A percentile compares a stretch with the other conserved stretches of the same genome.
These are phyloP conservation scores for Ctenopoma multispine DNA, from an alignment of 2,797 vertebrate species.

Conservation along the genomic window DNA sequence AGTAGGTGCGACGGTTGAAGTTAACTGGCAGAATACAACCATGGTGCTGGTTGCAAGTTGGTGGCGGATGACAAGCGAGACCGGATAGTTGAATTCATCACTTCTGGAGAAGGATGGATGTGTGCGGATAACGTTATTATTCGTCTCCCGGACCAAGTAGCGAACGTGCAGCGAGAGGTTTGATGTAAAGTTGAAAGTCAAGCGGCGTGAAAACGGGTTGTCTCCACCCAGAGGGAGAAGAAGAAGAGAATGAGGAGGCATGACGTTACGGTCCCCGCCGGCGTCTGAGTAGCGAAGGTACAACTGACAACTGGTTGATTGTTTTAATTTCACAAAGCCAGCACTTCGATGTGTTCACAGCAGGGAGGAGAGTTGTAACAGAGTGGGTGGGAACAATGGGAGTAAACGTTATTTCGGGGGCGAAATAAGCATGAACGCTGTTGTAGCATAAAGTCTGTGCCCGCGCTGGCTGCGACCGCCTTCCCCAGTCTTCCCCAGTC, in stretches of 20 bases:
- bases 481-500: conserved; percentile 56
- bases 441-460: conserved; percentile 45
- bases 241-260: conserved; percentile 52
- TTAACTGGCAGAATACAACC: conserved; percentile 44
- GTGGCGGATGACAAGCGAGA: conserved; percentile 29
- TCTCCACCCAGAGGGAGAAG: conserved; percentile 56
- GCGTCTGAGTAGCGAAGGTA: conserved; percentile 57
- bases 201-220: conserved; percentile 54
- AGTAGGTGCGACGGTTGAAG: conserved; percentile 44
- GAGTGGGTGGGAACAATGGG: conserved; percentile 73
- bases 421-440: conserved; percentile 34
- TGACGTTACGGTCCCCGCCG: conserved; percentile 37
- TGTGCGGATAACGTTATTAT: conserved; percentile 19
- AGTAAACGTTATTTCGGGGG: conserved; percentile 31
- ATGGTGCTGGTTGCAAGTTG: conserved; percentile 56
- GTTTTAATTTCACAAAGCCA: conserved; percentile 6
- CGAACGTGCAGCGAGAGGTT: conserved; percentile 30
- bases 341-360: conserved; percentile 35
- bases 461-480: conserved; percentile 37
- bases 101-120: conserved; percentile 49
- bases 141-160: conserved; percentile 18
- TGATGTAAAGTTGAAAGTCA: conserved; percentile 68
- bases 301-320: background rate
- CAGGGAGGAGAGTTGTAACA: conserved; percentile 43
- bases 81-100: conserved; percentile 44